These are phyloP conservation scores for Drosophila kohkoa DNA, from an alignment of 1,140 invertebrate species.

Conservation along the genomic window DNA sequence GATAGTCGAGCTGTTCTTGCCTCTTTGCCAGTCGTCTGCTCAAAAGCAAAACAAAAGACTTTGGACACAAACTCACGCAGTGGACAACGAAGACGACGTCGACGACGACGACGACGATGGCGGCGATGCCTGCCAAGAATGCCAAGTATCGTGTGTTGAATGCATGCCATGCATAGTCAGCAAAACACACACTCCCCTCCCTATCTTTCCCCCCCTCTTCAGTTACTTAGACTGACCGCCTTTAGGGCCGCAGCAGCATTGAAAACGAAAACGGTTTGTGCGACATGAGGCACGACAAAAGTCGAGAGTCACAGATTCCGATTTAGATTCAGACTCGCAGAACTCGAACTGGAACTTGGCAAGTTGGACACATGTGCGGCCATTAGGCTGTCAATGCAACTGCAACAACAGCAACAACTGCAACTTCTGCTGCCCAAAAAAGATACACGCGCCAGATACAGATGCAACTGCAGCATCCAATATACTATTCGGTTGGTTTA, in stretches of 20 bases:
- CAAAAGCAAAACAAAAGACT: constrained; percentile 76
- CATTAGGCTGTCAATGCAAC: constrained; percentile 37
- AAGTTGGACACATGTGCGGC: constrained; percentile 47
- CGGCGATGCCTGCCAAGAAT: constrained; percentile 67
- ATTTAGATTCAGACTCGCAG: constrained; percentile 14
- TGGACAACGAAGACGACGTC: constrained; percentile 42
- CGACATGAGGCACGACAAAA: constrained; percentile 77
- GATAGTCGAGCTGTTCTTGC: constrained; percentile 58
- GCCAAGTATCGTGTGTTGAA: constrained; percentile 83
- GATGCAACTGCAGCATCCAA: constrained; percentile 31
- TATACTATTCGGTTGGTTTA: constrained; percentile 60
- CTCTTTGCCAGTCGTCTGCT: neutral
- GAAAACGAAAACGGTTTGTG: constrained; percentile 81
- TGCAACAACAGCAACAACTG: constrained; percentile 6
- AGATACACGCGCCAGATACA: constrained; percentile 81
- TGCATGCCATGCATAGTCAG: constrained; percentile 80
- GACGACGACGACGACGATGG: constrained; percentile 39
- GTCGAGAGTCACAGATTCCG: constrained; percentile 43
- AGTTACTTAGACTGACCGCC: constrained; percentile 59
- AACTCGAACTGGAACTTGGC: neutral
- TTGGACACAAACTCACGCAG: constrained; percentile 82
- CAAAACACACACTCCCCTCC: neutral
- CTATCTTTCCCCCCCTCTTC: neutral
- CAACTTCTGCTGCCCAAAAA: constrained; percentile 50
- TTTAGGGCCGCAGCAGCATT: constrained; percentile 66